Percentiles rank a stretch among this genome's conserved stretches.
Evolutionary conservation across 2,113 vertebrate species (phyloP).

Genomic region (Probosciger aterrimus): DNA sequence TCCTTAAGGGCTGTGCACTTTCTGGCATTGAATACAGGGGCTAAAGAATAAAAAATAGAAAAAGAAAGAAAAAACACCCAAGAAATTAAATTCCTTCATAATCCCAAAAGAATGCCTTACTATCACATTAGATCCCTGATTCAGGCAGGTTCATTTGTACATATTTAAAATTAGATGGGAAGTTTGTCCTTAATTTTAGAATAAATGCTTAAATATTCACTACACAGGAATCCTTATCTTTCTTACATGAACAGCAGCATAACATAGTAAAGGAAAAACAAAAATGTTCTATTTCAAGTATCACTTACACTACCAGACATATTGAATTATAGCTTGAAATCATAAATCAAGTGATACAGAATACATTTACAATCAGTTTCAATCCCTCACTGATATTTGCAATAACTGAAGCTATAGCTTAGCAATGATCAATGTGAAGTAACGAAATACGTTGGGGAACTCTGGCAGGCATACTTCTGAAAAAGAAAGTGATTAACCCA

Average conservation of each 20-base stretch:
- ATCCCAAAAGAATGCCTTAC: neutral
- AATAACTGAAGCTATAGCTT: neutral
- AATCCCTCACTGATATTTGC: neutral
- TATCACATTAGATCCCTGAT: neutral
- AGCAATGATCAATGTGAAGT: neutral
- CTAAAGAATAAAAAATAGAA: conserved; percentile 60
- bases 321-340: neutral
- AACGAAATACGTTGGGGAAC: neutral
- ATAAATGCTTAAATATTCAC: neutral
- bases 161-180: neutral
- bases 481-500: neutral
- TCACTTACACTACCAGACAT: neutral
- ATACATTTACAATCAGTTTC: neutral
- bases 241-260: neutral
- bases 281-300: neutral
- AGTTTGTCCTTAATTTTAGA: neutral
- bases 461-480: neutral
- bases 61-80: neutral
- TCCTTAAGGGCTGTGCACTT: conserved; percentile 80
- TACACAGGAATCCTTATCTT: neutral
- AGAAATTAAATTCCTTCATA: neutral
- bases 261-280: neutral
- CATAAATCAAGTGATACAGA: neutral
- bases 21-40: conserved; percentile 91
- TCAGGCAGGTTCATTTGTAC: neutral